Base-by-base conservation (phyloP, 2,888 invertebrate species). In the Parelbella ahira region DNA sequence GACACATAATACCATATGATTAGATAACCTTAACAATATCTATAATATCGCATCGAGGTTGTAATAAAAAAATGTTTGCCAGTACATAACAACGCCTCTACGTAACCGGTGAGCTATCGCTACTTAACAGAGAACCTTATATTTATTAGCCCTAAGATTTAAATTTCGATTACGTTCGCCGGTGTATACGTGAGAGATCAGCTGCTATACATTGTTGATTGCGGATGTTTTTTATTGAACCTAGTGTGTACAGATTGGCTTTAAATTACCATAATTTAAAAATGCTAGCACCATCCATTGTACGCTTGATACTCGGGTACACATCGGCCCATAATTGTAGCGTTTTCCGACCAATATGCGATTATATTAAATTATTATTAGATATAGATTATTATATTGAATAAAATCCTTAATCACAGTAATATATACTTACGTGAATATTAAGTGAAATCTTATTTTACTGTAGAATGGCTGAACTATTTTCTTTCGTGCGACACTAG, bases 231-330 rank as follows among this genome's bases (percentile, higher is more conserved):
- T 30, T 39, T 29, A 37, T 38, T 10, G 15, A 32, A 25, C 6
- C 8, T 12, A 24, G 9, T 32, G 30, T 38, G 19, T 39, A 19
- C 12, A 32, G 30, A 39, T 39, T 32, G 19, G 24, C 32, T 32
- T 39, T 39, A 39, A 39, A 39, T 39, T 32, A 39, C 39, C 32
- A 32, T 39, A 32, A 32, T 39, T 39, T 32, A 39, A 32, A 39
- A 32, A 19, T 30, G 24, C 30, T 19, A 30, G 30, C 23, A 11
- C 7, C 13, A 30, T 18, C 30, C 24, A 38, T 38, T 30, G 30
- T 37, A 11, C 30, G 30, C 23, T 30, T 23, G 18, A 9, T 19
- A 11, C 24, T 15, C 7, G n/a, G 10, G 10, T 24, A 38, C 9
- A 10, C 21, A 29, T 29, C 6, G 10, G 25, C 21, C 2, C 25